A percentile compares a stretch with the other conserved stretches of the same genome.
phyloP scores from a whole-genome alignment of 2,113 vertebrate genomes.

The Clarias magur region DNA sequence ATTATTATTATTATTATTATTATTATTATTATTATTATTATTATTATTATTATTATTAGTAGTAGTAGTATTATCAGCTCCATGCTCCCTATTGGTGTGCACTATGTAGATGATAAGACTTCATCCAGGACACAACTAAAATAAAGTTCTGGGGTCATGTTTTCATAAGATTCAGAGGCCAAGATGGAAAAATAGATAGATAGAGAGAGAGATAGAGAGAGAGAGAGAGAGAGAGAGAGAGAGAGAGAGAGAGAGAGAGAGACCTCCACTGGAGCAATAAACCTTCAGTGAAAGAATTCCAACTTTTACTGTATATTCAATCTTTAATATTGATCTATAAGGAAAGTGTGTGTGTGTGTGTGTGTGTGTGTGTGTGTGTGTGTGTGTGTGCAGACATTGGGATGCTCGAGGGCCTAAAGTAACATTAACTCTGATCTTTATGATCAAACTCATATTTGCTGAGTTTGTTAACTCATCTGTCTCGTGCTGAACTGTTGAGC shows the following conservation, averaged over 20 bases:
- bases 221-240: not conserved
- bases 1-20: no score
- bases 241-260: not conserved
- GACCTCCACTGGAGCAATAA: not conserved
- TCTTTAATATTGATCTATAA: not conserved
- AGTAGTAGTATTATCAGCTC: no score
- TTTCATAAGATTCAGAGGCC: no score
- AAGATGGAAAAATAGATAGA: not conserved
- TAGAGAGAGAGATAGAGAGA: no score
- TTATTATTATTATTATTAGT: no score
- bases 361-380: not conserved
- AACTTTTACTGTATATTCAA: not conserved
- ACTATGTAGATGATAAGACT: no score
- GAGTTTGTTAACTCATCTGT: conserved; percentile 55
- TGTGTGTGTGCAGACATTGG: not conserved
- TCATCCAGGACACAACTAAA: not conserved
- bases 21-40: no score
- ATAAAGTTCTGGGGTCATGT: not conserved
- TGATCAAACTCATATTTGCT: conserved; percentile 58
- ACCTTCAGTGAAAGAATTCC: not conserved
- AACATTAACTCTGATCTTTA: conserved; percentile 62
- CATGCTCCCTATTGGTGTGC: no score
- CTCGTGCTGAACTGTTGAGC: conserved; percentile 53
- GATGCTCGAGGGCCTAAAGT: conserved; percentile 28
- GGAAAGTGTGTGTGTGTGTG: not conserved